Base-by-base conservation (phyloP, 2,888 invertebrate species). In the Taphrorychus bicolor region DNA sequence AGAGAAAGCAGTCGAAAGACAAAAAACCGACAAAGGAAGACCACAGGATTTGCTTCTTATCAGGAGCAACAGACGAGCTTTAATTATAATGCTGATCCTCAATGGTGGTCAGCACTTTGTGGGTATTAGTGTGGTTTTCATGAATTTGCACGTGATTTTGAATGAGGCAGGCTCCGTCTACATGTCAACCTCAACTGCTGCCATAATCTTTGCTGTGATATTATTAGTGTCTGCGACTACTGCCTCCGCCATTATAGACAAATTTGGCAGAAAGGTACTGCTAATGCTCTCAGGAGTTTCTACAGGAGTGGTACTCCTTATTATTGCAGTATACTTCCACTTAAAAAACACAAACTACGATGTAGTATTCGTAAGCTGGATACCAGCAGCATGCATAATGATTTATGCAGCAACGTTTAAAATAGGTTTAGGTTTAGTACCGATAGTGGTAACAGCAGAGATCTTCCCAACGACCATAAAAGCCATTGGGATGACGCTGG, bases 381-480 rank as follows among this genome's bases (percentile, higher is more conserved):
- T 82, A 40, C 82, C 82, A 0, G 74, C 82, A 7, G 78, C 70
- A 2, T 73, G 77, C 21, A 78, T 81, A 0, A 80, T 82, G 79
- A 56, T 77, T 3, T 82, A 82, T 67, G 81, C 82, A 4, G 73
- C 77, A 5, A 76, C 77, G 9, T 81, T 80, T 52, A 81, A 81
- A 71, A 70, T 78, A 5, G 82, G 82, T 5, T 70, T 82, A 17
- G 82, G 82, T 1, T 76, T 81, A 58, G 80, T 82, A 1, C 82
- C 82, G 0, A 81, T 82, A 48, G 79, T 82, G 11, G 75, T 82
- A 60, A 81, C 81, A 5, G 81, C 80, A 0, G 82, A 82, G 72
- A 66, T 82, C 9, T 82, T 82, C 66, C 80, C 82, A 0, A 78
- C 82, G 2, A 79, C 79, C 45, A 77, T 82, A 16, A 82, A 82